These are phyloP conservation scores for Sakesphorus luctuosus DNA, from an alignment of 2,113 vertebrate species.

Conservation along the genomic window DNA sequence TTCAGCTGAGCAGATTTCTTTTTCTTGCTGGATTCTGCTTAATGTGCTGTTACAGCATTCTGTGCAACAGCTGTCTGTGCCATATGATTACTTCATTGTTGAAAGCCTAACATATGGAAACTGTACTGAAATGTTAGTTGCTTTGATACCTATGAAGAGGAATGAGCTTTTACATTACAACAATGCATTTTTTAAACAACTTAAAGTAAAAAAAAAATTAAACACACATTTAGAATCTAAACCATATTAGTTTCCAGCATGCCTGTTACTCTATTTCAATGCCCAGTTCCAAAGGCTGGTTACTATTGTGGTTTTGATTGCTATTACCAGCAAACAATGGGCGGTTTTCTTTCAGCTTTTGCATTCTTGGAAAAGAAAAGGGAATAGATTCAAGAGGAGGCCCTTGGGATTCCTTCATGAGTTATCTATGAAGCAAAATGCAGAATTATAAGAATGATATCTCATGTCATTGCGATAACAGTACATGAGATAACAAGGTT, in stretches of 20 bases:
- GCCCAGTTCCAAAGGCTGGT: slow-evolving; percentile 30
- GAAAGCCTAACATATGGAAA: slow-evolving; percentile 73
- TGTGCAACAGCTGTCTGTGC: slow-evolving; percentile 29
- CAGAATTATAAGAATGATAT: background rate
- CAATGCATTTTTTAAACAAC: background rate
- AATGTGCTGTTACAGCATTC: background rate
- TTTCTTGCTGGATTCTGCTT: slow-evolving; percentile 20
- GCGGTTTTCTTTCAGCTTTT: slow-evolving; percentile 5
- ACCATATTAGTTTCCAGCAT: slow-evolving; percentile 10
- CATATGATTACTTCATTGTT: slow-evolving; percentile 62
- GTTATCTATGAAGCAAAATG: background rate
- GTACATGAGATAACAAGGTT: background rate
- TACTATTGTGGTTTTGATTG: slow-evolving; percentile 39
- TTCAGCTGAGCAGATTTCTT: background rate
- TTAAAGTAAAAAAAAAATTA: background rate
- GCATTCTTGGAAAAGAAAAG: slow-evolving; percentile 5
- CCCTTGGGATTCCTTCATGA: background rate
- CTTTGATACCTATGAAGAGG: slow-evolving; percentile 59
- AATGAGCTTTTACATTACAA: slow-evolving; percentile 51
- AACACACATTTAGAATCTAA: slow-evolving; percentile 16
- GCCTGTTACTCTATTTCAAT: background rate
- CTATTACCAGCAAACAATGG: slow-evolving; percentile 14
- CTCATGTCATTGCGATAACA: background rate
- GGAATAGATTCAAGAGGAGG: background rate
- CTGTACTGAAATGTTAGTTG: slow-evolving; percentile 57